phyloP scores from a whole-genome alignment of 2,797 vertebrate genomes.

The Paratrypauchen microcephalus region DNA sequence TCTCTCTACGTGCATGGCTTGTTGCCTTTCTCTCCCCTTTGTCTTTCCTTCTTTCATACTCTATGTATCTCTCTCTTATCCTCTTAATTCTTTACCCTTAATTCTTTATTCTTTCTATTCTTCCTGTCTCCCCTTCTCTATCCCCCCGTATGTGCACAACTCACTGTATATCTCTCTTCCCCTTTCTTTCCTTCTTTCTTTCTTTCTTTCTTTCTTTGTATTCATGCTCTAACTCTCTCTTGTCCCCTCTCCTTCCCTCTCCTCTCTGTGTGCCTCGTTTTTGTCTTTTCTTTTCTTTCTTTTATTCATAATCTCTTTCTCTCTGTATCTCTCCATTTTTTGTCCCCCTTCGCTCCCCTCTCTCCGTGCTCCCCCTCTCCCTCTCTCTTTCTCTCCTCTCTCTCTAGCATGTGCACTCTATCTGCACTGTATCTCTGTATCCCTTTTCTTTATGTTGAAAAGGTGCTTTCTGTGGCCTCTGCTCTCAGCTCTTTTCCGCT shows the following conservation, averaged over 20 bases:
- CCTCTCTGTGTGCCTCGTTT: not conserved
- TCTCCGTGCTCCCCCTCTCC: slow-evolving; percentile 1
- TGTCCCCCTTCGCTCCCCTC: not conserved
- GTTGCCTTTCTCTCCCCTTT: not conserved
- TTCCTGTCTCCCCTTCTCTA: not conserved
- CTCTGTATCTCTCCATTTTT: not conserved
- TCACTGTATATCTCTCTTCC: not conserved
- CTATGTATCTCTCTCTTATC: not conserved
- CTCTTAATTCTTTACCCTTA: not conserved
- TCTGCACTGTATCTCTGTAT: slow-evolving; percentile 18
- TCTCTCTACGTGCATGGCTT: too few species aligned
- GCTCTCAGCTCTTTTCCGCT: slow-evolving; percentile 47
- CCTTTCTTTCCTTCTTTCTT: not conserved
- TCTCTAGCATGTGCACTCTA: not conserved
- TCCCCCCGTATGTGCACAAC: too few species aligned
- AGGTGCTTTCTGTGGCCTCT: slow-evolving; percentile 44
- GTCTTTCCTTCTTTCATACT: too few species aligned
- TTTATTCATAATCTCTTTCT: not conserved
- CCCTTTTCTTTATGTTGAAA: slow-evolving; percentile 44
- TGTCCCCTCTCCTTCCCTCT: not conserved
- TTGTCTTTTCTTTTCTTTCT: not conserved
- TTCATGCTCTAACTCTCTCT: too few species aligned
- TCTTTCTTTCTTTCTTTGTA: too few species aligned
- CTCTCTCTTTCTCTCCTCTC: slow-evolving; percentile 19
- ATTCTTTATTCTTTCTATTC: not conserved